Conservation (phyloP, 2,113 vertebrate species). For the Scomber colias region DNA sequence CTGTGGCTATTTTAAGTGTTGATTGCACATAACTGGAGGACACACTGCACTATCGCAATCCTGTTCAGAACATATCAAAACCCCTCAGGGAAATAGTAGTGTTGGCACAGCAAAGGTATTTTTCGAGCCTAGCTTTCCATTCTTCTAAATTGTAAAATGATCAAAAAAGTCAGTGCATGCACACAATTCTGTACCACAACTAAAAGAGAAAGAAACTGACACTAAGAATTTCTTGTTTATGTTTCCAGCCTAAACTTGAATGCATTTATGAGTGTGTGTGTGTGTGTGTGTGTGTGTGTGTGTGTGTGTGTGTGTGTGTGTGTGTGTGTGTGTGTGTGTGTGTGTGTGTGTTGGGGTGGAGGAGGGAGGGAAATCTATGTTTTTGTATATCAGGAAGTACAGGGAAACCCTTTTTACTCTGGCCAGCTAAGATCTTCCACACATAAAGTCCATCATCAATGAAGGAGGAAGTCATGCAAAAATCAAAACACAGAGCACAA, state of each 20-base stretch:
- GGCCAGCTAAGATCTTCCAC: conserved; percentile 62
- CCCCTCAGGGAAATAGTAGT: conserved; percentile 33
- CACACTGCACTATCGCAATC: conserved; percentile 28
- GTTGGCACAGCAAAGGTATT: conserved; percentile 50
- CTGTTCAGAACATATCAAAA: conserved; percentile 33
- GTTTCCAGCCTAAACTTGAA: conserved; percentile 9
- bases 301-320: conserved; percentile 26
- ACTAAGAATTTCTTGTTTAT: conserved; percentile 43
- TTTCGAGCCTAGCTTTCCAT: conserved; percentile 48
- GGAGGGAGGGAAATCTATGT: conserved; percentile 37
- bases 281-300: conserved; percentile 29
- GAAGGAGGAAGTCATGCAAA: conserved; percentile 79
- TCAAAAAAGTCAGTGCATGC: conserved; percentile 62
- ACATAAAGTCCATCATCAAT: conserved; percentile 64
- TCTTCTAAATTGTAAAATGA: conserved; percentile 64
- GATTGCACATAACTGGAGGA: conserved; percentile 46
- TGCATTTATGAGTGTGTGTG: conserved; percentile 9
- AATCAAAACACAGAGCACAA: conserved; percentile 72
- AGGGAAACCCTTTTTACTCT: conserved; percentile 79
- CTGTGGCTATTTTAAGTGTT: conserved; percentile 57
- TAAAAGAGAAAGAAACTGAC: background rate
- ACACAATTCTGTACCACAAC: conserved; percentile 29
- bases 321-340: conserved; percentile 13
- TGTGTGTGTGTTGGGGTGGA: conserved; percentile 16
- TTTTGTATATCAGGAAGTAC: conserved; percentile 65